Conservation (phyloP, 2,113 vertebrate genomes). For the Vidua macroura region DNA sequence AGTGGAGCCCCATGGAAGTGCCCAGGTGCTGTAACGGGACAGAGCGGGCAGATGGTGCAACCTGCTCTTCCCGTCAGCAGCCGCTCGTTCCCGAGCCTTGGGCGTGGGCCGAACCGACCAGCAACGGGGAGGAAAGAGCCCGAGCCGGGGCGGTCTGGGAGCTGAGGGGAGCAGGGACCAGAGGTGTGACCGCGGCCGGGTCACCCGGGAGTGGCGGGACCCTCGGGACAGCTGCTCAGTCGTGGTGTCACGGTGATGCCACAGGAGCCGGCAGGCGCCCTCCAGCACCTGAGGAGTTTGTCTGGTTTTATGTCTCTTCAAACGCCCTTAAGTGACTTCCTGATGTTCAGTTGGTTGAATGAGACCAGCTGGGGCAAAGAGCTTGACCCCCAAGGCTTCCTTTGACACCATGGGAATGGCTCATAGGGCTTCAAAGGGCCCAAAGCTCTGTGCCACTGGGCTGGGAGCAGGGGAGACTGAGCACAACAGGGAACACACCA, state of each 20-base stretch:
- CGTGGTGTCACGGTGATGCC: rapidly evolving
- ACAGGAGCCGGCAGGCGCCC: rapidly evolving
- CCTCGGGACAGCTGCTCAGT: neutral
- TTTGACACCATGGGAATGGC: neutral
- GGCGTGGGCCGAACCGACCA: neutral
- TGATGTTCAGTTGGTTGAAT: neutral
- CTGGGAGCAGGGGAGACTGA: neutral
- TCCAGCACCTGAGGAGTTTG: neutral
- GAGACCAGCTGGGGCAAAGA: neutral
- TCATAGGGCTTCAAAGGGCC: neutral
- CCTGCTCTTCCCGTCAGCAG: neutral
- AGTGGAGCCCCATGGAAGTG: neutral
- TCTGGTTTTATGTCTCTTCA: neutral
- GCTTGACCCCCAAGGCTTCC: neutral
- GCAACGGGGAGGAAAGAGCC: neutral
- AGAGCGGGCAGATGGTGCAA: neutral
- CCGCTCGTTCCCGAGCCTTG: neutral
- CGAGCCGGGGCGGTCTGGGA: neutral
- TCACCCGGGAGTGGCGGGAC: rapidly evolving
- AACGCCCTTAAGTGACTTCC: neutral
- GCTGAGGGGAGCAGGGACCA: neutral
- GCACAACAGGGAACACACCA: neutral
- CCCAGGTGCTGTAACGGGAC: neutral
- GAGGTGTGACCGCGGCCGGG: rapidly evolving
- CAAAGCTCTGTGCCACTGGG: neutral